Conservation (phyloP, 2,113 vertebrate genomes). For the Chloebia gouldiae region DNA sequence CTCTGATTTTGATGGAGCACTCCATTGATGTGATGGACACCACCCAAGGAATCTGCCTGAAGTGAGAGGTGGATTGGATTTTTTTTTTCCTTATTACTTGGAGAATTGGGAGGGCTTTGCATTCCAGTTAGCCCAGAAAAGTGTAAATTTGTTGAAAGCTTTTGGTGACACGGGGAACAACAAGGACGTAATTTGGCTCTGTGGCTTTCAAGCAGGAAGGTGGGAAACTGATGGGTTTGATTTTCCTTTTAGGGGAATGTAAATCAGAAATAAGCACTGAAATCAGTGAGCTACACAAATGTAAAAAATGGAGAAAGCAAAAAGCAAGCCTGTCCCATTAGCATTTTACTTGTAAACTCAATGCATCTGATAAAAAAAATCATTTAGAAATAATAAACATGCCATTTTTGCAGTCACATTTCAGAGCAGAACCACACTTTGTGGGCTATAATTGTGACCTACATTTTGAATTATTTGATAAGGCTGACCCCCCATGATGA, state of each 20-base stretch:
- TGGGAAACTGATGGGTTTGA: neutral
- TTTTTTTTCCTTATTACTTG: neutral
- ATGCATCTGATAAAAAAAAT: slow-evolving; percentile 43
- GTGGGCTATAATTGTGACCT: slow-evolving; percentile 55
- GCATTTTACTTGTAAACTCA: slow-evolving; percentile 32
- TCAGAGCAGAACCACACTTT: slow-evolving; percentile 37
- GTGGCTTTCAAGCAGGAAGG: neutral
- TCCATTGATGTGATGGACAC: neutral
- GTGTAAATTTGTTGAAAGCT: slow-evolving; percentile 19
- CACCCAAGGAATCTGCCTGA: neutral
- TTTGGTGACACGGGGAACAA: neutral
- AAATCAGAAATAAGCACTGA: neutral
- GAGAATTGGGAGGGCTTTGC: neutral
- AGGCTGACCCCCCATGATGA: slow-evolving; percentile 65
- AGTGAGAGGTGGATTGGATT: neutral
- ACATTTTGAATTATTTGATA: slow-evolving; percentile 70
- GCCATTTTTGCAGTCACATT: slow-evolving; percentile 57
- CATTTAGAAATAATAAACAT: slow-evolving; percentile 61
- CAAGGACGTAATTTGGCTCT: neutral
- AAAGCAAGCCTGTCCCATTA: slow-evolving; percentile 12
- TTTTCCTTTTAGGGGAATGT: neutral
- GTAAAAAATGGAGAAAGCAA: neutral
- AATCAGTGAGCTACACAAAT: neutral
- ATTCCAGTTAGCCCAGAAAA: neutral
- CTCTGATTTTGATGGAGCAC: neutral